Evolutionary conservation across 2,888 invertebrate genomes (phyloP).

Genomic region (Pilophorus perplexus): DNA sequence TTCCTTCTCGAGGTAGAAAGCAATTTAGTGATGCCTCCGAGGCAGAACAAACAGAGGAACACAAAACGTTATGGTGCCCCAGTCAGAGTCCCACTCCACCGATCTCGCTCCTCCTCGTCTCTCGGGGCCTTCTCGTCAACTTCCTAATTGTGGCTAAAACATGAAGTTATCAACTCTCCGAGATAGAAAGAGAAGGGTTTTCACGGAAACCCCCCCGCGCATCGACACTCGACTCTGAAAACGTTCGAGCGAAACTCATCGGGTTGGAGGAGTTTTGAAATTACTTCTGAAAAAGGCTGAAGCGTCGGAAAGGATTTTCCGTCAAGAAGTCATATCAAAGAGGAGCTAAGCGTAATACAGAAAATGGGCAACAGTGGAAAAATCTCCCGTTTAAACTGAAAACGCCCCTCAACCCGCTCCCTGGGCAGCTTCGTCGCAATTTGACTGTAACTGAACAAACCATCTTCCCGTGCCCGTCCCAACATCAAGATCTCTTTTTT

Average conservation of each 20-base stretch:
- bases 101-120: neutral
- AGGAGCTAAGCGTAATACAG: no score
- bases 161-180: constrained; percentile 20
- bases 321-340: no score
- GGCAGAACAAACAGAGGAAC: constrained; percentile 38
- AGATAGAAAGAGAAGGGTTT: neutral
- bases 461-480: no score
- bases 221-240: neutral
- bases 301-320: neutral
- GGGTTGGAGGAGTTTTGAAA: neutral
- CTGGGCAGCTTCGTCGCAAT: no score
- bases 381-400: no score
- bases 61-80: constrained; percentile 34
- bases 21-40: constrained; percentile 39
- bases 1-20: constrained; percentile 38
- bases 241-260: neutral
- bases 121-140: constrained; percentile 9
- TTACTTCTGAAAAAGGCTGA: neutral
- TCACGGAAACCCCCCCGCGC: neutral
- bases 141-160: constrained; percentile 33
- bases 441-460: no score
- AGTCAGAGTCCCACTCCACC: neutral
- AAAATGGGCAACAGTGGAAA: no score
- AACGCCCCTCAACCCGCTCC: no score
- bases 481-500: no score